These are phyloP conservation scores for Acanthisitta chloris DNA, from an alignment of 2,113 vertebrate species.

Conservation along the genomic window DNA sequence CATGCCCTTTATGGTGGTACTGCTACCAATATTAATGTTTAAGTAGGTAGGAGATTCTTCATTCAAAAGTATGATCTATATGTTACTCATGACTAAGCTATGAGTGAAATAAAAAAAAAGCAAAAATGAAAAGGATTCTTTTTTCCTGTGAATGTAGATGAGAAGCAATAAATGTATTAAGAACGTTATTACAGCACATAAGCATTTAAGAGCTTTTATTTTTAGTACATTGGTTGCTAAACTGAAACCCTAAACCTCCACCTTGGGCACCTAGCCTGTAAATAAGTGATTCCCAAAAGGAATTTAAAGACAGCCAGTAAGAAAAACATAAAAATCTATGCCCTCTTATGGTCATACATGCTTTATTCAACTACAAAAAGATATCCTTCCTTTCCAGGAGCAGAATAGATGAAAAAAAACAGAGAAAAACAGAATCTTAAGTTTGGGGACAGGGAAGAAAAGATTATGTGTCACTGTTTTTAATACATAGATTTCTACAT, in stretches of 20 bases:
- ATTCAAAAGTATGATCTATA: neutral
- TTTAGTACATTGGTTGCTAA: neutral
- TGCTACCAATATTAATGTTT: neutral
- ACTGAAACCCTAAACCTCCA: neutral
- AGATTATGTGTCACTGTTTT: neutral
- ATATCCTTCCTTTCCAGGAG: neutral
- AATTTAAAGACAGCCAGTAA: neutral
- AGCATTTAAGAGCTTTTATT: neutral
- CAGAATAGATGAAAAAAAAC: neutral
- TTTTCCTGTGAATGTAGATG: neutral
- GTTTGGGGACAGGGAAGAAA: neutral
- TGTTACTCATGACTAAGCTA: neutral
- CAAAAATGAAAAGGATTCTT: neutral
- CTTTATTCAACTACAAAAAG: neutral
- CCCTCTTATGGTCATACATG: neutral
- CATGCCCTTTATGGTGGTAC: neutral
- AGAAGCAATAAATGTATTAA: neutral
- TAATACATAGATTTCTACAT: neutral
- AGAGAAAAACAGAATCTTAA: neutral
- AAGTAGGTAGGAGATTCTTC: neutral
- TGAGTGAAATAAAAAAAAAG: neutral
- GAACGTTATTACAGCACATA: neutral
- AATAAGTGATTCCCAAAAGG: neutral
- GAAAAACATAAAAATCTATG: neutral
- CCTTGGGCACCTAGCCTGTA: neutral